Base-by-base conservation (phyloP, 2,888 invertebrate genomes). In the Masnerella sp. region DNA sequence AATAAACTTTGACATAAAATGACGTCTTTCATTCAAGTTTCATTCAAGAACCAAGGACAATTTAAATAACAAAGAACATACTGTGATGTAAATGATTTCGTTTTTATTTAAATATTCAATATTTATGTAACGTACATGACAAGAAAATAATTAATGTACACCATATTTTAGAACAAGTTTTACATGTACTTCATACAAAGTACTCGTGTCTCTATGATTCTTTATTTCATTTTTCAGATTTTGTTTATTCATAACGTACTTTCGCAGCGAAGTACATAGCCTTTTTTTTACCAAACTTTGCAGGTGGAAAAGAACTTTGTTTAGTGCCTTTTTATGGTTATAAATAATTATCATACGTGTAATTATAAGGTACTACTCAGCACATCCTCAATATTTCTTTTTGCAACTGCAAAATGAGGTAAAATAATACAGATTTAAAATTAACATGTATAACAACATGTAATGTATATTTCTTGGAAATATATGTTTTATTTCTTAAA, bases 81-180 rank as follows among this genome's bases (percentile, higher is more conserved):
- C n/a, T n/a, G 25, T 11, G 47, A 51, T 36, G 51, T 34, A 51
- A 34, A 51, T 51, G 2, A 15, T 51, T 34, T 34, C 14, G 20
- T 77, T 59, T 81, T 77, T 78, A 80, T n/a, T 79, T 69, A 68
- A 61, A 65, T 75, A 76, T 15, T 70, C 47, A 47, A 47, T 47
- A 30, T 77, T 78, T 58, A 80, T 58, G 43, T 36, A 64, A 69
- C 76, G 74, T 82, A 82, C 82, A 81, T 79, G 78, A 81, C 80
- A 80, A 78, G 80, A 82, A 82, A 83, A 82, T 82, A 80, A 79
- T 78, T 75, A 74, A 78, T 79, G 76, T 73, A 83, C 79, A 77
- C 80, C 70, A 83, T 79, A 82, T 47, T 80, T 79, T 80, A 79
- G 70, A 70, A 81, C 74, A 81, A 54, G 36, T 32, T 38, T 49